phyloP scores from a whole-genome alignment of 2,888 invertebrate genomes.

The Cerastoderma edule region DNA sequence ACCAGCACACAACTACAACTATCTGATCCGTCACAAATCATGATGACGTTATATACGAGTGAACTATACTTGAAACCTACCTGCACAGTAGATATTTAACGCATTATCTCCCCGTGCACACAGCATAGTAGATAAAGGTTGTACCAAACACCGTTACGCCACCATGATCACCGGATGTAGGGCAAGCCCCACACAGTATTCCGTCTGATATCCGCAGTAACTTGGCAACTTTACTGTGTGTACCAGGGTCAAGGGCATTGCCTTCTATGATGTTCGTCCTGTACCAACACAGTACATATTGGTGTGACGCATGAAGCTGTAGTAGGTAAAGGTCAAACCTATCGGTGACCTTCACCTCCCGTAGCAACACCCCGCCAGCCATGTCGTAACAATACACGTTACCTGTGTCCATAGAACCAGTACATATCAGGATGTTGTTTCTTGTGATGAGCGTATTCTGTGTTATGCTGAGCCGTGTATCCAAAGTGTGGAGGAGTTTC shows the following conservation, averaged over 20 bases:
- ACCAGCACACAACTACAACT: too few relatives aligned
- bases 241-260: constrained; percentile 28
- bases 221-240: constrained; percentile 52
- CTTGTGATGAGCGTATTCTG: constrained; percentile 27
- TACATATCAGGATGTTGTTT: constrained; percentile 43
- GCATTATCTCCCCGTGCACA: constrained; percentile 24
- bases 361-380: constrained; percentile 39
- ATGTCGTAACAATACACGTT: constrained; percentile 47
- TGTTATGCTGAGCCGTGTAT: constrained; percentile 2
- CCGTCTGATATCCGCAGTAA: constrained; percentile 52
- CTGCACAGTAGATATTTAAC: constrained; percentile 43
- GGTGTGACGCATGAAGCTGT: constrained; percentile 61
- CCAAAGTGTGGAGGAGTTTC: constrained; percentile 25
- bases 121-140: constrained; percentile 50
- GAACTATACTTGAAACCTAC: too few relatives aligned
- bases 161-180: constrained; percentile 40
- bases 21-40: too few relatives aligned
- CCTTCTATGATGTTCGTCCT: constrained; percentile 18
- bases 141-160: constrained; percentile 57
- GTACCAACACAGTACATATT: constrained; percentile 56
- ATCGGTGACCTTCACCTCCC: constrained; percentile 39
- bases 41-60: too few relatives aligned
- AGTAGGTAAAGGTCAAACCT: constrained; percentile 17
- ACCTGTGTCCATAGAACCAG: constrained; percentile 23
- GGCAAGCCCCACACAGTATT: constrained; percentile 40